Evolutionary conservation across 2,113 vertebrate species (phyloP), one percentile per base, ranked within the genome.

Genomic region (Marmota monax): DNA sequence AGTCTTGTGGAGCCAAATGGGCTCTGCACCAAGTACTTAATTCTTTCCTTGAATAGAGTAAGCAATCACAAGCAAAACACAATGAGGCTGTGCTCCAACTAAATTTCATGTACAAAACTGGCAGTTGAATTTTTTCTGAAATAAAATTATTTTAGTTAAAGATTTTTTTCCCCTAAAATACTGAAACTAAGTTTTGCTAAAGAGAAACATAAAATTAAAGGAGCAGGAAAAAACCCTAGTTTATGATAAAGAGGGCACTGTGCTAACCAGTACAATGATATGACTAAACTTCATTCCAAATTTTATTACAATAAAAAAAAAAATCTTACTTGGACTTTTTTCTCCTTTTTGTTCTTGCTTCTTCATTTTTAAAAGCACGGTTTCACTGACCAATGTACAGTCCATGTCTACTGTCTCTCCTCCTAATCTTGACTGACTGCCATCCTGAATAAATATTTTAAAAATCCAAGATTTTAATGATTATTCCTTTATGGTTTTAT

Each of bases 311-410:
- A 89, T 72, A 4, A 85, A n/a, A 12, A 63, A 29, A 29, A 0
- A 86, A 56, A 85, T 88, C 98, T 98, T 98, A 99, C 99, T 91
- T 98, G 97, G 83, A 88, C 84, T 79, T 93, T 96, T 97, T 88
- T 92, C 92, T 92, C 94, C 86, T n/a, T 79, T 97, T n/a, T 98
- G 95, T 12, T 98, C 98, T 79, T 98, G 97, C 92, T 96, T 98
- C 92, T 98, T 98, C 94, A 95, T 82, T 98, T 99, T 99, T 63
- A 99, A 88, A 32, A 99, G 99, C 51, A 99, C 34, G 74, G 99
- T 99, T 97, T 99, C 99, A 98, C 99, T 99, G 95, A 99, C 98
- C 96, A 99, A 99, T 0, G 99, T 99, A 96, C 99, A 99, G 98
- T 99, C 99, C 48, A 98, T 98, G 93, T 99, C 99, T 74, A 97